Evolutionary conservation across 2,113 vertebrate species (phyloP).

Genomic region (Phocoena sinus): DNA sequence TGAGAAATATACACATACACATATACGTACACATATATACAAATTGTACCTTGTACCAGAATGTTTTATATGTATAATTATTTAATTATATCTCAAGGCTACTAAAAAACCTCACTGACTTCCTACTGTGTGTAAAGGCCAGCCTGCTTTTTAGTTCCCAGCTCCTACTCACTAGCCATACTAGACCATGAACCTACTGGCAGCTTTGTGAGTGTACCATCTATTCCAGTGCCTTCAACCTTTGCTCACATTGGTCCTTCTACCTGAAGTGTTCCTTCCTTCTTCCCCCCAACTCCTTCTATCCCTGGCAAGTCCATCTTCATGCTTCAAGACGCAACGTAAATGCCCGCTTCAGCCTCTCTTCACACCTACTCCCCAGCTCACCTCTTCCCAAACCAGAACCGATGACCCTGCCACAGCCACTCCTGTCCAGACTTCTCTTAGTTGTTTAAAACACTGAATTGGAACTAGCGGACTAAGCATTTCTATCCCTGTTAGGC

Average conservation of each 20-base stretch:
- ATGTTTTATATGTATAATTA: not conserved
- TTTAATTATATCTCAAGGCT: not conserved
- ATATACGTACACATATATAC: not conserved
- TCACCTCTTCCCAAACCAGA: not conserved
- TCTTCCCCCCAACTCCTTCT: too few relatives aligned
- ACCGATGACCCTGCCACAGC: not conserved
- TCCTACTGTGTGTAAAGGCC: not conserved
- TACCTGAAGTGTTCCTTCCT: not conserved
- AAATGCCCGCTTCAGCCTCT: not conserved
- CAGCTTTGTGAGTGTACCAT: accelerated
- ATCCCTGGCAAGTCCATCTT: not conserved
- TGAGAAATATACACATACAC: not conserved
- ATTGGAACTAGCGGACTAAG: not conserved
- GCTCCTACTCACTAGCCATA: accelerated
- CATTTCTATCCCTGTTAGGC: not conserved
- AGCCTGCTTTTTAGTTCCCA: not conserved
- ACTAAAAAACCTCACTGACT: not conserved
- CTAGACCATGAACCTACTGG: accelerated
- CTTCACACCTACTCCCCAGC: not conserved
- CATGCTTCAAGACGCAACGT: not conserved
- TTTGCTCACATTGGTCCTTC: not conserved
- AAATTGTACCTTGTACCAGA: not conserved
- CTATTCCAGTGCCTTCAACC: not conserved
- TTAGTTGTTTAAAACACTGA: not conserved
- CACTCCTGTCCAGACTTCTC: not conserved